Base-by-base conservation (phyloP, 2,888 invertebrate genomes). In the Lypha dubia region DNA sequence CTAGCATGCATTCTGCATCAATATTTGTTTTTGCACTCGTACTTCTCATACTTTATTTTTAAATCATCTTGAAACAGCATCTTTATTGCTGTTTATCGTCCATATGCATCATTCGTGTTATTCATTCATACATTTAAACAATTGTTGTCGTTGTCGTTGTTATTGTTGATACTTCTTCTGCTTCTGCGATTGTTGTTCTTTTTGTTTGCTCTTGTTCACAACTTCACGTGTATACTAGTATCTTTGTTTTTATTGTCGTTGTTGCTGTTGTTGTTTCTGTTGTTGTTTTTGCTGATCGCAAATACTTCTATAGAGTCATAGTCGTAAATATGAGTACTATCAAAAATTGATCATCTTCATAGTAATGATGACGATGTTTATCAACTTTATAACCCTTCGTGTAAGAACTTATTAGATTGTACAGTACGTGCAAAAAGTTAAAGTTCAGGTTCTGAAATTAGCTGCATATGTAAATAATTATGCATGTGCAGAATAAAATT, bases 281-380 rank as follows among this genome's bases (percentile, higher is more conserved):
- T 46, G 41, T 17, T 51, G 49, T 28, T 60, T 11, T 38, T 65
- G 24, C 20, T 63, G 28, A 22, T 44, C 53, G 32, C 46, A 53
- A 17, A 58, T 28, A 58, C 35, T n/a, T 11, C 15, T 51, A 76
- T 65, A 35, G 32, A 79, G 67, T 68, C 46, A 51, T 71, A 68
- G 60, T 68, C 53, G 81, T 44, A 80, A 80, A 67, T 58, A 46
- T 35, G 38, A 76, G 38, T 74, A 53, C 80, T 73, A 84, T 84
- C 80, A 84, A 76, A 83, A 77, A 81, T 74, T 84, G 77, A 84
- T 84, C 77, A 84, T 84, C 84, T 81, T 81, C 68, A 35, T 58
- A 74, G 68, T 76, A 75, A 83, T 67, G 20, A 51, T 49, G 73
- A 65, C 9, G 71, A 75, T 63, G 68, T 77, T 70, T 32, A 83